These are phyloP conservation scores for Tanytarsus gracilentus DNA, from an alignment of 2,888 invertebrate species.

Conservation along the genomic window DNA sequence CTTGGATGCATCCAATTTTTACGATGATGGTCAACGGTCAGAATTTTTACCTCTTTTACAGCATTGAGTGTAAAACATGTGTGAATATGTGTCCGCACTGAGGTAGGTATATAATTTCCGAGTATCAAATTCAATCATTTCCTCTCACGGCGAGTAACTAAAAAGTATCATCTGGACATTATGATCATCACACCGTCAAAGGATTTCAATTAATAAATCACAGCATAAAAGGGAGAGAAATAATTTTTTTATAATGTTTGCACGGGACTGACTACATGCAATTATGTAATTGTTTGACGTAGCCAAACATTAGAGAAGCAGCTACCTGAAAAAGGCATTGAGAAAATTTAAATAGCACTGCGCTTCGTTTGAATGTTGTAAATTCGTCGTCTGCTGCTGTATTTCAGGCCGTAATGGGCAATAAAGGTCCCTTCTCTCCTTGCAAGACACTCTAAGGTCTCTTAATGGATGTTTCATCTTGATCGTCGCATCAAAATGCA, in stretches of 20 bases:
- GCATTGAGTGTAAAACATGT: neutral
- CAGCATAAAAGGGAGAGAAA: neutral
- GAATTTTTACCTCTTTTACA: neutral
- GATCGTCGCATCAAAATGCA: neutral
- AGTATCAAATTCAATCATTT: constrained; percentile 17
- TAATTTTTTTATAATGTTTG: constrained; percentile 12
- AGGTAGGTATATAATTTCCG: constrained; percentile 10
- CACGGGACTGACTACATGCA: constrained; percentile 1
- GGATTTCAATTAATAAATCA: constrained; percentile 25
- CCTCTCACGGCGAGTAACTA: too few species aligned
- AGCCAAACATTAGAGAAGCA: constrained; percentile 16
- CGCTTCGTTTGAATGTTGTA: neutral
- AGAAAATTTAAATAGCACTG: neutral
- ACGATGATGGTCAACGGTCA: neutral
- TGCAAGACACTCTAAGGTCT: too few species aligned
- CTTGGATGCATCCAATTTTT: neutral
- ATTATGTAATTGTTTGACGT: constrained; percentile 23
- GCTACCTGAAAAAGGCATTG: neutral
- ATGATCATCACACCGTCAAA: neutral
- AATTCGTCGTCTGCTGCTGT: neutral
- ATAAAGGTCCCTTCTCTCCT: neutral
- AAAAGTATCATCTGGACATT: too few species aligned
- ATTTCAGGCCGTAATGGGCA: neutral
- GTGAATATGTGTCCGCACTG: neutral
- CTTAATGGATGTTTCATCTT: neutral